phyloP scores from a whole-genome alignment of 2,888 invertebrate species.

The Hydroisotoma schaefferi region DNA sequence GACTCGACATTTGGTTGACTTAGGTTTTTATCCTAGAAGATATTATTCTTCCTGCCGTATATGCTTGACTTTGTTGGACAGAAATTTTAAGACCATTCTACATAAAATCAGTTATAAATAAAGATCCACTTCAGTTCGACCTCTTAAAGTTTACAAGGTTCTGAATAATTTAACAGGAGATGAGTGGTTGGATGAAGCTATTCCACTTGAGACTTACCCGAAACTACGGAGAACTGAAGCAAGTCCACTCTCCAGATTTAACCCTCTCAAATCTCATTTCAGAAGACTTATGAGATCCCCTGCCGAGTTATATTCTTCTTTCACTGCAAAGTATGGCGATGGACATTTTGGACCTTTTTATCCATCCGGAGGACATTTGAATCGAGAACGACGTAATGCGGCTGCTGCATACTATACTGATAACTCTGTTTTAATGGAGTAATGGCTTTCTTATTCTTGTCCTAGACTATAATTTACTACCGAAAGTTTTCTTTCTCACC shows the following conservation, averaged over 20 bases:
- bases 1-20: neutral
- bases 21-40: neutral
- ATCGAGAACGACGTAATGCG: neutral
- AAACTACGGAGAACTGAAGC: conserved; percentile 29
- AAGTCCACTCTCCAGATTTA: conserved; percentile 22
- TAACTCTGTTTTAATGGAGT: too few relatives aligned
- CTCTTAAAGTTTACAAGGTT: too few relatives aligned
- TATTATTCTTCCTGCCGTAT: neutral
- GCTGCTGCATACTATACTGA: neutral
- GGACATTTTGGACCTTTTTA: conserved; percentile 28
- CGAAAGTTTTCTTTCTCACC: too few relatives aligned
- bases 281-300: conserved; percentile 23
- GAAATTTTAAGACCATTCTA: neutral
- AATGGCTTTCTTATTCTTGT: too few relatives aligned
- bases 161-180: conserved; percentile 14
- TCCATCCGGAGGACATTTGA: conserved; percentile 1
- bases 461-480: too few relatives aligned
- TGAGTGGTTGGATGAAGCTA: conserved; percentile 30
- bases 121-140: neutral
- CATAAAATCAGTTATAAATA: neutral
- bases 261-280: conserved; percentile 36
- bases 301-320: too few relatives aligned
- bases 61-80: too few relatives aligned
- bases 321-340: conserved; percentile 1
- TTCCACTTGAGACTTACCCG: conserved; percentile 21